phyloP scores from a whole-genome alignment of 2,888 invertebrate species.

The Drosophila austrosaltans region DNA sequence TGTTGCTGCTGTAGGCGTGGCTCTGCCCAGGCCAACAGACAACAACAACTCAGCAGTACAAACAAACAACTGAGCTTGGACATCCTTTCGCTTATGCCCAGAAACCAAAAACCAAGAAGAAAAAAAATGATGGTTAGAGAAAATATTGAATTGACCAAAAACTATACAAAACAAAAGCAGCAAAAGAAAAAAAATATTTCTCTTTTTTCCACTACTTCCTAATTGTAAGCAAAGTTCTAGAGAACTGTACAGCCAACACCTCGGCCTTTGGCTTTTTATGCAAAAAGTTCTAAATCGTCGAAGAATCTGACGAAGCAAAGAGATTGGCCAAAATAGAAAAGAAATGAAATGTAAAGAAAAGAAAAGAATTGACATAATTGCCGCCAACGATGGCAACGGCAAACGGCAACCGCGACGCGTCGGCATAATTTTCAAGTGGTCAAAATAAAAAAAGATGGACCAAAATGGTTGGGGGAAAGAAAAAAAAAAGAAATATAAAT shows the following conservation, averaged over 20 bases:
- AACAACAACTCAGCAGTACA: slow-evolving; percentile 51
- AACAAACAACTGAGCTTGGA: slow-evolving; percentile 54
- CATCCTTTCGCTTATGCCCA: slow-evolving; percentile 40
- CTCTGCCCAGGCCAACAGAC: slow-evolving; percentile 66
- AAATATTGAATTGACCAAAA: too few relatives aligned
- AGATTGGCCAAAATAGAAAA: slow-evolving; percentile 18
- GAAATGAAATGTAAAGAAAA: slow-evolving; percentile 12
- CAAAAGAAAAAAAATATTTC: neutral
- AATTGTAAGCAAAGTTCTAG: slow-evolving; percentile 77
- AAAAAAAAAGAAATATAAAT: slow-evolving; percentile 17
- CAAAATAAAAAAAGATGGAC: slow-evolving; percentile 23
- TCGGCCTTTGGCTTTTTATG: slow-evolving; percentile 76
- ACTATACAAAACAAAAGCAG: too few relatives aligned
- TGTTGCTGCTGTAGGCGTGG: slow-evolving; percentile 48
- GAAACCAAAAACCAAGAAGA: neutral
- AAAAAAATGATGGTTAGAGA: too few relatives aligned
- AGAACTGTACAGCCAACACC: slow-evolving; percentile 74
- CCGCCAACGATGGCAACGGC: slow-evolving; percentile 32
- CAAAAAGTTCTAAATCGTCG: slow-evolving; percentile 61
- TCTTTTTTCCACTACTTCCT: slow-evolving; percentile 51
- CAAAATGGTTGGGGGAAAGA: slow-evolving; percentile 7
- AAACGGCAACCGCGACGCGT: slow-evolving; percentile 32
- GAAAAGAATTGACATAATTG: slow-evolving; percentile 66
- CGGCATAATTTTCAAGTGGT: slow-evolving; percentile 71
- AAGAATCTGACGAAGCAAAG: slow-evolving; percentile 14